Evolutionary conservation across 2,113 vertebrate species (phyloP), one percentile per base, ranked within the genome.

Genomic region (Passer montanus): DNA sequence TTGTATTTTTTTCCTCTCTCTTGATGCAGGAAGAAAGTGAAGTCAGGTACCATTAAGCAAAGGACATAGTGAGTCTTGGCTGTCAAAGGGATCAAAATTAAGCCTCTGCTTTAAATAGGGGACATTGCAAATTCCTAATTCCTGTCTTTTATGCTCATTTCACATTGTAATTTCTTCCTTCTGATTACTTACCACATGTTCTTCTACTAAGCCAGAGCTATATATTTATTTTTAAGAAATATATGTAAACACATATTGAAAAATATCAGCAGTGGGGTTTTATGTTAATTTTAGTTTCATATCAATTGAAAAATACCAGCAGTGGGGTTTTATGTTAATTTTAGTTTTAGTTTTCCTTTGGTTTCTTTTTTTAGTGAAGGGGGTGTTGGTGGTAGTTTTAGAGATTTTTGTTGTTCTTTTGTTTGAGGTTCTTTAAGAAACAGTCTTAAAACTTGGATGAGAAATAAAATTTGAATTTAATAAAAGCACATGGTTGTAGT

Each of bases 311-410:
- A 82, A 79, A n/a, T 23, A 31, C 11, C 4, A 19, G 11, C 33
- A 23, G 4, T n/a, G 9, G 11, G 2, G 0, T 21, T 91, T 52
- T 39, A 24, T 8, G 5, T 58, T 81, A 13, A 13, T 39, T 58
- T 52, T 31, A 16, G 6, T 2, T 15, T 64, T 56, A 10, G 6
- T 3, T 22, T 66, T 62, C 20, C 1, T 56, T 87, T 62, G 4
- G 2, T 83, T 69, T 87, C 8, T 35, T 47, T 73, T 68, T 59
- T 55, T 30, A 66, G 22, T 75, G 14, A 10, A 47, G 17, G 2
- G 1, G 1, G 0, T 49, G 7, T 15, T 41, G 17, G 17, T 50
- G 14, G 1, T n/a, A n/a, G n/a, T 8, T 47, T 56, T 6, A 9
- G 43, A 2, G 11, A 37, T 30, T 41, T 39, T n/a, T 39, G 15